Base-by-base conservation (phyloP, 2,113 vertebrate genomes). In the Anseranas semipalmata region DNA sequence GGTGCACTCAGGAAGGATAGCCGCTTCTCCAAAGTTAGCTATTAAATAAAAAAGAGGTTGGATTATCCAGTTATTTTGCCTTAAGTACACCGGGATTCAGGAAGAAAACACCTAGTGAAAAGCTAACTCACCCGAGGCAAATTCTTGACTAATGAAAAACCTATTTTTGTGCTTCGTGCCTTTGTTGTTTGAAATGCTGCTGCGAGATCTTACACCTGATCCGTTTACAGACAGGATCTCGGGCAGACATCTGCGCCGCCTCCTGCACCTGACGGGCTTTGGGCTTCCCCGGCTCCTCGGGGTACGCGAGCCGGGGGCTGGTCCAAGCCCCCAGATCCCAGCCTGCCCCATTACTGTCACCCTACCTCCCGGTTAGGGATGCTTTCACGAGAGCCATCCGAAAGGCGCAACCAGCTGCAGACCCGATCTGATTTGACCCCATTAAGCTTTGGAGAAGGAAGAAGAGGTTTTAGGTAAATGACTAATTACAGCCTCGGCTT, bases 321-420 rank as follows among this genome's bases (percentile, higher is more conserved):
- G 7, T 2, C 39, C 12, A 4, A 39, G 18, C 41, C 25, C 4
- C 75, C n/a, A 22, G 15, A 1, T 33, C 32, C 11, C 67, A 28
- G 25, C 74, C 62, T 4, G 8, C 20, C 14, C 9, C 15, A 3
- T 9, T 18, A 20, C 1, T 3, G 12, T 27, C 10, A 6, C 9
- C 18, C 8, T 9, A 6, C 12, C 48, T 18, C 20, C 56, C 10
- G 2, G 10, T 4, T 13, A 7, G 78, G 8, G 6, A 7, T 32
- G 2, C 12, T 48, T 15, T 45, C n/a, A 19, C 30, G 1, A 19
- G 3, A 7, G 28, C 24, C 17, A 3, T 9, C 7, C 0, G 3
- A 28, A n/a, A 68, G 17, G 30, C 7, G 46, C 6, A 14, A 1
- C 15, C 10, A 17, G 62, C 84, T 7, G 8, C 79, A 35, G 6